Evolutionary conservation across 2,888 invertebrate species (phyloP).

Genomic region (Eilema sororculum): DNA sequence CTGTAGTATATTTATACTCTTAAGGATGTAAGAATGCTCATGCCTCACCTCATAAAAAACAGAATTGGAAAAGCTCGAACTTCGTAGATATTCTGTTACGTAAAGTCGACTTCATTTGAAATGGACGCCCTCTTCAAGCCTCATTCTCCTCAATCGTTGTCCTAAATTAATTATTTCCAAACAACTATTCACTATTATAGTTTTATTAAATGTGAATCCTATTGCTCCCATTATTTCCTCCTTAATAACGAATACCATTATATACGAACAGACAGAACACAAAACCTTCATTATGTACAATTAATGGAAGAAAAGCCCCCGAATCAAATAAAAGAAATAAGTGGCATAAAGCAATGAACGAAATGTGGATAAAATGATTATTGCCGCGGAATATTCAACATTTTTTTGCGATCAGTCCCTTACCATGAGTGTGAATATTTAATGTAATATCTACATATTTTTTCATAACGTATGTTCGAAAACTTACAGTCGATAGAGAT

Average conservation of each 20-base stretch:
- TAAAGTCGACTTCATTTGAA: background rate
- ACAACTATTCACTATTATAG: background rate
- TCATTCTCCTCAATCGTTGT: background rate
- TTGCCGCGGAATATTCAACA: slow-evolving; percentile 13
- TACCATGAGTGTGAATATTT: background rate
- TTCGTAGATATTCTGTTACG: background rate
- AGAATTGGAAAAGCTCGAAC: background rate
- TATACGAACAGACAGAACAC: background rate
- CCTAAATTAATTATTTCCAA: background rate
- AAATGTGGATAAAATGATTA: slow-evolving; percentile 20
- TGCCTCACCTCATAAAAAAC: too few relatives aligned
- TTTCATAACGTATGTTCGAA: too few relatives aligned
- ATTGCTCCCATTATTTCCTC: background rate
- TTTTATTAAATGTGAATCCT: background rate
- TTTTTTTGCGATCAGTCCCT: background rate
- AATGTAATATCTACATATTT: too few relatives aligned
- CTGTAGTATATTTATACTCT: too few relatives aligned
- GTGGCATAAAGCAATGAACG: slow-evolving; percentile 14
- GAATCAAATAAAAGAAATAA: slow-evolving; percentile 29
- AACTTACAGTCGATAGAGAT: too few relatives aligned
- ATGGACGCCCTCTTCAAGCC: background rate
- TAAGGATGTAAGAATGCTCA: too few relatives aligned
- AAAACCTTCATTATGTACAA: background rate
- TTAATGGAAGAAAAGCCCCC: slow-evolving; percentile 30
- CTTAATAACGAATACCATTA: background rate